A percentile compares a stretch with the other conserved stretches of the same genome.
Conservation (phyloP, 2,797 vertebrate genomes). For the Muraenolepis orangiensis region DNA sequence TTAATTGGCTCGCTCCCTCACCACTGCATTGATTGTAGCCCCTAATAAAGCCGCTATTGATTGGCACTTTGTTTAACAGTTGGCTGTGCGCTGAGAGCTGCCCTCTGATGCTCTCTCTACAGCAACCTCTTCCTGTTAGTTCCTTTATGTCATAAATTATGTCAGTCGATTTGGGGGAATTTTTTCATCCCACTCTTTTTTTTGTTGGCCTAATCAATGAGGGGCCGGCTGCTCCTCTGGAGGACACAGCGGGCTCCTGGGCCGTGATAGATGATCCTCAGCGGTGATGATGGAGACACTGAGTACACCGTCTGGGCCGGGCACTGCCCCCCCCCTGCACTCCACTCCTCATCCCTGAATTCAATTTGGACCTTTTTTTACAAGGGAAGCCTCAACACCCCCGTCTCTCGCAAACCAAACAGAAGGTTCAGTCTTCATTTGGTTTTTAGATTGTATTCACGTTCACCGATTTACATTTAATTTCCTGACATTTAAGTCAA, state of each 20-base stretch:
- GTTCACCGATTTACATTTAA: neutral
- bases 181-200: slow-evolving; percentile 38
- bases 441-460: no score
- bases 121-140: slow-evolving; percentile 81
- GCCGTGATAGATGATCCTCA: neutral
- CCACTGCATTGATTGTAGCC: slow-evolving; percentile 83
- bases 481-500: neutral
- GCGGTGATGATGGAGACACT: neutral
- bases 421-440: neutral
- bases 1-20: slow-evolving; percentile 85
- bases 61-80: slow-evolving; percentile 81
- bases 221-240: slow-evolving; percentile 4
- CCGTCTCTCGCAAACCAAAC: neutral
- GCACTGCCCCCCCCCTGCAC: neutral
- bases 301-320: neutral
- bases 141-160: slow-evolving; percentile 78
- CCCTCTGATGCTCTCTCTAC: slow-evolving; percentile 79
- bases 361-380: neutral
- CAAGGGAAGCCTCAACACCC: neutral
- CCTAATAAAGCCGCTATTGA: slow-evolving; percentile 87
- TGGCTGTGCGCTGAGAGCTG: slow-evolving; percentile 69
- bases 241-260: neutral
- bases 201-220: slow-evolving; percentile 22
- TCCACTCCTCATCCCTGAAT: neutral
- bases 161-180: slow-evolving; percentile 62